Evolutionary conservation across 30 jellyfish, hydroid and myxozoan genomes (phyloP).

Genomic region (Aurelia aurita complex sp. Pacific): DNA sequence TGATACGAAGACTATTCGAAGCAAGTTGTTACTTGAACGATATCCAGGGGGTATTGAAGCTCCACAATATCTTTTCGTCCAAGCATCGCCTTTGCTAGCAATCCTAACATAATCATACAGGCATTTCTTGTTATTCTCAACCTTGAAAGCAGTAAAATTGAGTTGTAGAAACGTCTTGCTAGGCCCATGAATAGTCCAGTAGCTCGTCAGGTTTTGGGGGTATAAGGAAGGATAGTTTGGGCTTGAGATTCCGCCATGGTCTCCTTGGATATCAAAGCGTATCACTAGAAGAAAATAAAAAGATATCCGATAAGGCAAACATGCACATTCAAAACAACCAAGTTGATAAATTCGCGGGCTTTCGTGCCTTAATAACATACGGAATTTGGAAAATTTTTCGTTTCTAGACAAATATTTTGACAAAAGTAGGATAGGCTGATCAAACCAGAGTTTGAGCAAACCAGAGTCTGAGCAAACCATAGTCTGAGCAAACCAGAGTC

Average conservation of each 20-base stretch:
- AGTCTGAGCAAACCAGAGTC: too few species aligned
- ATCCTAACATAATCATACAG: constrained; percentile 32
- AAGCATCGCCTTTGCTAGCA: neutral
- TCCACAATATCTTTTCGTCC: constrained; percentile 33
- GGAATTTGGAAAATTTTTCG: too few species aligned
- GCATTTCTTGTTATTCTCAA: constrained; percentile 53
- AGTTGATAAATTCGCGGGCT: too few species aligned
- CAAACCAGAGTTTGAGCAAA: too few species aligned
- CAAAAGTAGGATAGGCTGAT: too few species aligned
- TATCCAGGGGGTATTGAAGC: constrained; percentile 11
- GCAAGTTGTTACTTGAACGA: neutral
- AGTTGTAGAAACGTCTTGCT: constrained; percentile 9
- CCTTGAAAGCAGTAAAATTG: constrained; percentile 37
- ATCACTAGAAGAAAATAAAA: constrained; percentile 11
- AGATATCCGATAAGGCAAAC: neutral
- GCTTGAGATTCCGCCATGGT: constrained; percentile 13
- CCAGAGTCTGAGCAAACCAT: too few species aligned
- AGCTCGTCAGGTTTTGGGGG: constrained; percentile 35
- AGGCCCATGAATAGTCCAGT: constrained; percentile 38
- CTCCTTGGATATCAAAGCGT: constrained; percentile 29
- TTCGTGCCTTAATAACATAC: too few species aligned
- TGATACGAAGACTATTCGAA: constrained; percentile 13
- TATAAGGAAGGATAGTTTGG: constrained; percentile 39
- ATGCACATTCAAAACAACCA: neutral
- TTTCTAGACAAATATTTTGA: too few species aligned